These are phyloP conservation scores for Stramonita haemastoma DNA, from an alignment of 2,888 invertebrate species.

Conservation along the genomic window DNA sequence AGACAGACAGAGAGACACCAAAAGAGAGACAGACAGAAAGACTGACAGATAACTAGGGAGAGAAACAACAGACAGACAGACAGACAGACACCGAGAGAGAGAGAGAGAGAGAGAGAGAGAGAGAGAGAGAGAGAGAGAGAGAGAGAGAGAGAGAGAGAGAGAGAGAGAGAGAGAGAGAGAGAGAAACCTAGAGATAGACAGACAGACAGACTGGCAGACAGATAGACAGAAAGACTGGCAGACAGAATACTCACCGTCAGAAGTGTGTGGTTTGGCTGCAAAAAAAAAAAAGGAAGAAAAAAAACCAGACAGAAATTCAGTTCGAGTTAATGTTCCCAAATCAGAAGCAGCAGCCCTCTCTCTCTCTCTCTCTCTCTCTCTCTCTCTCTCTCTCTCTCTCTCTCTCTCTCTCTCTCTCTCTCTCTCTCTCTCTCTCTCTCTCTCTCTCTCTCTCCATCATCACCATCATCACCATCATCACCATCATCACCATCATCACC, in stretches of 20 bases:
- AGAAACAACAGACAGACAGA: not conserved
- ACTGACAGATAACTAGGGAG: not conserved
- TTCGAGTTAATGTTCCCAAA: too few relatives aligned
- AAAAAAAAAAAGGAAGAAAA: too few relatives aligned
- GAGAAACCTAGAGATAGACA: not conserved
- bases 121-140: constrained; percentile 23
- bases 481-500: too few relatives aligned
- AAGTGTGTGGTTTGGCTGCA: not conserved
- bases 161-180: constrained; percentile 21
- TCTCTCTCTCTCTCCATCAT: too few relatives aligned
- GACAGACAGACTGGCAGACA: not conserved
- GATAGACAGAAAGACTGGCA: not conserved
- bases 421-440: too few relatives aligned
- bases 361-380: too few relatives aligned
- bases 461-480: too few relatives aligned
- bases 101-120: constrained; percentile 8
- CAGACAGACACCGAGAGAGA: not conserved
- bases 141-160: constrained; percentile 30
- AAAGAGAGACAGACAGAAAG: not conserved
- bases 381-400: not conserved
- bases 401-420: too few relatives aligned
- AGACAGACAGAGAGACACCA: not conserved
- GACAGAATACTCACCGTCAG: not conserved
- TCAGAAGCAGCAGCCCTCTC: too few relatives aligned
- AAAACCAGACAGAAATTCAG: too few relatives aligned